These are phyloP conservation scores for Tetrao urogallus DNA, from an alignment of 2,113 vertebrate genomes.

Conservation along the genomic window DNA sequence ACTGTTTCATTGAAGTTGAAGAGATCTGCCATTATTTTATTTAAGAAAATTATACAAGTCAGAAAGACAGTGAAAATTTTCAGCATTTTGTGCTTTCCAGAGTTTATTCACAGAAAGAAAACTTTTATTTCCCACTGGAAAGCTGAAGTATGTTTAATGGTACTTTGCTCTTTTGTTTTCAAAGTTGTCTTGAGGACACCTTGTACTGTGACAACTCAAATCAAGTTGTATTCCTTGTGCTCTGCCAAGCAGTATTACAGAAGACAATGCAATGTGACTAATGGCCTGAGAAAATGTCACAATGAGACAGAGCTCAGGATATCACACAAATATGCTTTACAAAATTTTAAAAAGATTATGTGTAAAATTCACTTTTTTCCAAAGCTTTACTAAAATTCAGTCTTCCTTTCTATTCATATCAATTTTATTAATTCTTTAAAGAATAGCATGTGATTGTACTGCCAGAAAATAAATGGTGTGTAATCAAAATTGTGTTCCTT, in stretches of 20 bases:
- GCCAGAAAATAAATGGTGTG: not conserved
- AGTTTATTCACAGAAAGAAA: not conserved
- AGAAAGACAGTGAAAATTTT: not conserved
- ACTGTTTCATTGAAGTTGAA: not conserved
- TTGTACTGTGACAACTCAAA: constrained; percentile 1
- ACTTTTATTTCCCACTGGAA: not conserved
- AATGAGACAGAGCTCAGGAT: not conserved
- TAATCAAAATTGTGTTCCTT: not conserved
- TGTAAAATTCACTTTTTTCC: not conserved
- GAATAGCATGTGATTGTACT: not conserved
- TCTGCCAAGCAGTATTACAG: constrained; percentile 8
- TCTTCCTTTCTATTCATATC: not conserved
- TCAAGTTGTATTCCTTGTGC: not conserved
- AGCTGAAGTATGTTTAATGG: not conserved
- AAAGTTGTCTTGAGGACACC: not conserved
- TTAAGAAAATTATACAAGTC: not conserved
- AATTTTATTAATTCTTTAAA: not conserved
- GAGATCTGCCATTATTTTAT: not conserved
- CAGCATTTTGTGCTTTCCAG: not conserved
- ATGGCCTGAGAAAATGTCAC: not conserved
- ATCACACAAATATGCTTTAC: not conserved
- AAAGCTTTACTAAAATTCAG: not conserved
- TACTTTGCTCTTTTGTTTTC: constrained; percentile 1
- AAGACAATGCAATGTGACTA: not conserved
- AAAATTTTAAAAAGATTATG: not conserved